Percentiles rank a stretch among this genome's conserved stretches.
These are phyloP conservation scores for Jaculus jaculus DNA, from an alignment of 2,113 vertebrate genomes.

Conservation along the genomic window DNA sequence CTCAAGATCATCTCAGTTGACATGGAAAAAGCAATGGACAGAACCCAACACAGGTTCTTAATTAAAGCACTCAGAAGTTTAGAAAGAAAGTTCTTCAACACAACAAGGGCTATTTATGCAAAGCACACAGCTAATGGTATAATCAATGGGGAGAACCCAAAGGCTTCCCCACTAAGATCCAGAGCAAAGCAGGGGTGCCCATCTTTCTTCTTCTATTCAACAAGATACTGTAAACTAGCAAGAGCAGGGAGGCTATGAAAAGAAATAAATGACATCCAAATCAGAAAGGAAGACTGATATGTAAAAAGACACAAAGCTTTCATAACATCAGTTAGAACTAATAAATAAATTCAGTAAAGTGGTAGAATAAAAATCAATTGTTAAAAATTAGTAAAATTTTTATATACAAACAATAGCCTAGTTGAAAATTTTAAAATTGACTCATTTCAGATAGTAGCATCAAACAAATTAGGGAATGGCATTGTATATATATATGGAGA, in stretches of 20 bases:
- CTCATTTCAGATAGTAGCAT: not conserved
- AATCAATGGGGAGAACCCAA: not conserved
- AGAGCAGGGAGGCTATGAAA: not conserved
- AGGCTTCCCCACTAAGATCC: not conserved
- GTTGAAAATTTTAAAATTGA: not conserved
- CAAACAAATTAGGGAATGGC: not conserved
- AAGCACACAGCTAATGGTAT: not conserved
- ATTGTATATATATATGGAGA: no score
- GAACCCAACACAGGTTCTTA: not conserved
- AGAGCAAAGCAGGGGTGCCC: not conserved
- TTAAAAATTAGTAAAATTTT: not conserved
- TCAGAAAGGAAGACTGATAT: not conserved
- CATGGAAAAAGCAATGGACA: not conserved
- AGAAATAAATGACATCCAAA: not conserved
- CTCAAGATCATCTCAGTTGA: not conserved
- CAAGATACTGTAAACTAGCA: not conserved
- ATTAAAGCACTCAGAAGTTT: not conserved
- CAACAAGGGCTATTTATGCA: not conserved
- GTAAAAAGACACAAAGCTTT: not conserved
- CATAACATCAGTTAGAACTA: not conserved
- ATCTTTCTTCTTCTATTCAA: not conserved
- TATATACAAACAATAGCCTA: not conserved
- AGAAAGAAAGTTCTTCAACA: not conserved
- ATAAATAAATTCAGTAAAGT: not conserved
- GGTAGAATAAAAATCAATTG: not conserved